Percentiles rank a stretch among this genome's conserved stretches.
Conservation (phyloP, 2,888 invertebrate genomes). For the Tortricodes alternella region DNA sequence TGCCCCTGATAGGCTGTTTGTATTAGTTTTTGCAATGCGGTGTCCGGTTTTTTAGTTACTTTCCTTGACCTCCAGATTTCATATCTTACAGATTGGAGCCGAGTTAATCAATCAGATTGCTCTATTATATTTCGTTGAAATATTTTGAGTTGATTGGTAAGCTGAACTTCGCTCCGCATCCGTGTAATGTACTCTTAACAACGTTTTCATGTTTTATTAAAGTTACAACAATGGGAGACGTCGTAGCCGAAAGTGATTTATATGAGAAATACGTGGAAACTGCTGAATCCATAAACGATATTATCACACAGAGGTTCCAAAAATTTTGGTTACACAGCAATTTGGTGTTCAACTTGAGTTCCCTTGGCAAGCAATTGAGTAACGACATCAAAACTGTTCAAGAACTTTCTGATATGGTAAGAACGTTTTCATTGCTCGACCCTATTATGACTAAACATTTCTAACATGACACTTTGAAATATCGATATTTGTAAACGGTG, state of each 20-base stretch:
- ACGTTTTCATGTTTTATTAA: slow-evolving; percentile 4
- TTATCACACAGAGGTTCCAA: slow-evolving; percentile 36
- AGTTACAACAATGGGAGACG: slow-evolving; percentile 46
- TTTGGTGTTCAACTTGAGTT: slow-evolving; percentile 40
- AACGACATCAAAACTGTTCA: no score
- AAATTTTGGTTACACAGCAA: slow-evolving; percentile 45
- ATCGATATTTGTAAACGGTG: no score
- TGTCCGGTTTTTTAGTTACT: slow-evolving; percentile 1
- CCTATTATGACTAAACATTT: no score
- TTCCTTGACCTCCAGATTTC: no score
- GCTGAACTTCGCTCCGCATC: background rate
- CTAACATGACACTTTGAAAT: no score
- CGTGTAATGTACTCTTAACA: background rate
- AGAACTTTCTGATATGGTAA: no score
- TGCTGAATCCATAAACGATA: background rate
- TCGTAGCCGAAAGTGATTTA: slow-evolving; percentile 1
- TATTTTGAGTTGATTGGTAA: no score
- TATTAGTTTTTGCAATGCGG: slow-evolving; percentile 4
- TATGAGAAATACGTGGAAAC: slow-evolving; percentile 5
- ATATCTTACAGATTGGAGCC: no score
- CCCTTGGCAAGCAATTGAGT: slow-evolving; percentile 4
- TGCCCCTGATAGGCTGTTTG: background rate
- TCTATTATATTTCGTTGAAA: no score
- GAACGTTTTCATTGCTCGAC: no score
- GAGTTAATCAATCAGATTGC: no score